Conservation (phyloP, 2,888 invertebrate species). For the Volucella inanis region DNA sequence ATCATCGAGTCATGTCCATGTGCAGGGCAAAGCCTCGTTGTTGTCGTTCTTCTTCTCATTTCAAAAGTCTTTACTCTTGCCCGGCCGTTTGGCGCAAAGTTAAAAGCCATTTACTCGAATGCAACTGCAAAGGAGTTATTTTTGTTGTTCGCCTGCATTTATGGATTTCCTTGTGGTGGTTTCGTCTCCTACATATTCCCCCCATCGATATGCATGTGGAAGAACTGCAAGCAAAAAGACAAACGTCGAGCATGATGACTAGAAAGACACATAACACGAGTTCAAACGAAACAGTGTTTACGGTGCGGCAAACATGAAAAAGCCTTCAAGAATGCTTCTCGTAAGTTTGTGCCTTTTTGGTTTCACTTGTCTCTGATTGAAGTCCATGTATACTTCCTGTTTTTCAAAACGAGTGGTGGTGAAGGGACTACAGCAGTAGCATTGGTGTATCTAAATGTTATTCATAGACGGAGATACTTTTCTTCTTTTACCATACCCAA, state of each 20-base stretch:
- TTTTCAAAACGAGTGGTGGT: neutral
- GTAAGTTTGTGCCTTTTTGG: slow-evolving; percentile 49
- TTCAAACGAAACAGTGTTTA: slow-evolving; percentile 61
- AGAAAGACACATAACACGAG: slow-evolving; percentile 44
- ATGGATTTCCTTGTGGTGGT: slow-evolving; percentile 54
- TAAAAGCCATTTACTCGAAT: slow-evolving; percentile 58
- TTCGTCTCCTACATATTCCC: neutral
- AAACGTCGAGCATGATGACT: slow-evolving; percentile 13
- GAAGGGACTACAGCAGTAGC: too few relatives aligned
- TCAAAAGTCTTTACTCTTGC: slow-evolving; percentile 3
- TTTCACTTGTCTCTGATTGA: slow-evolving; percentile 48
- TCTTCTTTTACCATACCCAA: too few relatives aligned
- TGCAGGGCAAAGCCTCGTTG: slow-evolving; percentile 9
- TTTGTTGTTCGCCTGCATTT: slow-evolving; percentile 51
- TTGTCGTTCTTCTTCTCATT: neutral
- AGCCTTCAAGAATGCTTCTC: slow-evolving; percentile 45
- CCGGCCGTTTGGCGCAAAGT: slow-evolving; percentile 17
- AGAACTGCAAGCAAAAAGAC: slow-evolving; percentile 3
- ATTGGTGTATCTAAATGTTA: too few relatives aligned
- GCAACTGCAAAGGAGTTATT: slow-evolving; percentile 44
- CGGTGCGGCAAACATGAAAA: slow-evolving; percentile 59
- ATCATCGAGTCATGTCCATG: slow-evolving; percentile 20
- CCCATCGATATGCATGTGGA: neutral
- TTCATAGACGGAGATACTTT: too few relatives aligned
- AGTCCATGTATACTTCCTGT: slow-evolving; percentile 40